Conservation (phyloP, 1,140 invertebrate species). For the Halictus rubicundus region DNA sequence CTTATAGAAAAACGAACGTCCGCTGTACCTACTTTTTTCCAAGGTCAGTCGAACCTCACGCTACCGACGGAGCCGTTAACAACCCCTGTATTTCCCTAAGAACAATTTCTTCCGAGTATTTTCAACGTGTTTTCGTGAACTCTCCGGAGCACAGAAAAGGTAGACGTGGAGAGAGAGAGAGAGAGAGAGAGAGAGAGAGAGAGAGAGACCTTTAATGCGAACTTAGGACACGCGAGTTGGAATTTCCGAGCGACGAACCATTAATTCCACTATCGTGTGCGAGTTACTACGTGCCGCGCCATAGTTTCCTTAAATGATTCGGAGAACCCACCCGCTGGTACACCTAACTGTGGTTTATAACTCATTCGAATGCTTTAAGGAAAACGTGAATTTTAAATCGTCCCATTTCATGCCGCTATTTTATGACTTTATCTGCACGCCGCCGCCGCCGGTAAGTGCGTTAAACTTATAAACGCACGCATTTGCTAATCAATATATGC, state of each 20-base stretch:
- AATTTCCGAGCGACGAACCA: background rate
- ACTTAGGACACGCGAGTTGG: background rate
- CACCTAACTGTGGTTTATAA: background rate
- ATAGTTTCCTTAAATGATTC: constrained; percentile 20
- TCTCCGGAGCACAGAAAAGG: background rate
- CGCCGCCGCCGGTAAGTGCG: too few species aligned
- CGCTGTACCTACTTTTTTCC: background rate
- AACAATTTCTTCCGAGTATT: background rate
- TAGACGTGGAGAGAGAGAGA: too few species aligned
- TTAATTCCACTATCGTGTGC: constrained; percentile 9
- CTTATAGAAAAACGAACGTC: background rate
- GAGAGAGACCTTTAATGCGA: background rate
- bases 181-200: background rate
- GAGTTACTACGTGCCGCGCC: constrained; percentile 14
- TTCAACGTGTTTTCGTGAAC: background rate
- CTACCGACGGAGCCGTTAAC: background rate
- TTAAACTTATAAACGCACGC: too few species aligned
- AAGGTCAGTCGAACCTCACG: background rate
- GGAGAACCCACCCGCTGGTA: constrained; percentile 12
- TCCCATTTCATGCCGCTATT: too few species aligned
- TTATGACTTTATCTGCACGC: too few species aligned
- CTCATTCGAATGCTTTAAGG: background rate
- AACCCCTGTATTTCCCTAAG: background rate
- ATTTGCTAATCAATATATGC: too few species aligned
- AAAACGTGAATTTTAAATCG: background rate